Evolutionary conservation across 2,888 invertebrate genomes (phyloP), one percentile per base, ranked within the genome.

Genomic region (Nomada hirtipes): DNA sequence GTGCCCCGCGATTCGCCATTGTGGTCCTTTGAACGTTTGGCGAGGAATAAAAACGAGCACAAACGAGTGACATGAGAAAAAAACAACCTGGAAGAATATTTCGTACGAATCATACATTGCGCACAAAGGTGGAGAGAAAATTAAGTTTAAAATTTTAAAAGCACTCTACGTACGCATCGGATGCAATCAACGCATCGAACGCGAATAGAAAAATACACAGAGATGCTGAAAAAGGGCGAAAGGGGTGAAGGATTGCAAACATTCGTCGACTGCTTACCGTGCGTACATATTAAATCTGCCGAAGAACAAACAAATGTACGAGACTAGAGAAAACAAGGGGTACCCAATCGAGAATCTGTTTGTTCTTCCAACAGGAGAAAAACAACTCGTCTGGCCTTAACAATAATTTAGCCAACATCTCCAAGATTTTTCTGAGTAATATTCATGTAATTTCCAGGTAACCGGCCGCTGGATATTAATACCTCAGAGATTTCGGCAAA

Each of bases 381-480:
- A 36, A n/a, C 61, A 7, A n/a, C 42, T 29, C 26, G 13, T 42
- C 10, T 2, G 23, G 50, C 13, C 55, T 44, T 55, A 52, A 18
- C 42, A 61, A 11, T 76, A 63, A 69, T 79, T 55, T 63, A 18
- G 2, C 29, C 13, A 29, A 15, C 11, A 52, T 13, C 59, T 44
- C n/a, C 47, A 69, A 59, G 50, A 42, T 55, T 36, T 70, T 75
- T 20, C 23, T 47, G 53, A 26, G 47, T 11, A 63, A 52, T 20
- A 47, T 59, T 61, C n/a, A 26, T 52, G 44, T 15, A 15, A 47
- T 47, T 4, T 36, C 36, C 11, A 57, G 50, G 42, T n/a, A 64
- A 64, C 55, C 52, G 60, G 18, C 26, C 47, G 42, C 26, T 50
- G 55, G 57, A 76, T 73, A 67, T 80, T 75, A 74, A 76, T 79